Evolutionary conservation across 2,113 vertebrate genomes (phyloP).

Genomic region (Tachycineta bicolor): DNA sequence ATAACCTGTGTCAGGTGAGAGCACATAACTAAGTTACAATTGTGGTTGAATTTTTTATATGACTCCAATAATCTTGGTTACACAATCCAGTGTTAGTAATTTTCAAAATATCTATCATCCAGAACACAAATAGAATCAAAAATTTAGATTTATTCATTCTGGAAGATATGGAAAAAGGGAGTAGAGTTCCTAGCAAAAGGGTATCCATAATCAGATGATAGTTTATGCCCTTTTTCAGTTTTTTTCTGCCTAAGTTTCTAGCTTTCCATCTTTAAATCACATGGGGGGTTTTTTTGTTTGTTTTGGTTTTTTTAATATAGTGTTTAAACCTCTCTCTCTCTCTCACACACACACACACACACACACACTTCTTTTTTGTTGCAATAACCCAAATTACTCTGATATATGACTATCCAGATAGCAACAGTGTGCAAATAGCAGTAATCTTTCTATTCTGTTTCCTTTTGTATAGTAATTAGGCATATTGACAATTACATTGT

Average conservation of each 20-base stretch:
- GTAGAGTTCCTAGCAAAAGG: background rate
- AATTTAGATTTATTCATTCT: background rate
- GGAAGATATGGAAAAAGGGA: background rate
- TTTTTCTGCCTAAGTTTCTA: background rate
- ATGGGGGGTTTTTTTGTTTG: too few species aligned
- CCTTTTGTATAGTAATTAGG: background rate
- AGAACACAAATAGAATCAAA: background rate
- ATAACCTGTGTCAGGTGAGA: background rate
- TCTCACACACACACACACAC: fast-evolving
- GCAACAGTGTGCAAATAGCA: background rate
- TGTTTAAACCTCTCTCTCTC: background rate
- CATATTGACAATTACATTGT: background rate
- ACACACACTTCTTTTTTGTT: background rate
- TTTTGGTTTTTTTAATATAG: too few species aligned
- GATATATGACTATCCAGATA: background rate
- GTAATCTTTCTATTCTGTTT: background rate
- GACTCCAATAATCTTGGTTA: background rate
- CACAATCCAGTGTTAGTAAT: background rate
- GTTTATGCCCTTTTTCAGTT: background rate
- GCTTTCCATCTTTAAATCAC: background rate
- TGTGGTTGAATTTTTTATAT: background rate
- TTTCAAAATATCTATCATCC: background rate
- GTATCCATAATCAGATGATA: background rate
- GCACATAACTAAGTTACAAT: background rate
- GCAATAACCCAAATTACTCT: background rate